Conservation (phyloP, 2,888 invertebrate genomes). For the Gasteruption jaculator region DNA sequence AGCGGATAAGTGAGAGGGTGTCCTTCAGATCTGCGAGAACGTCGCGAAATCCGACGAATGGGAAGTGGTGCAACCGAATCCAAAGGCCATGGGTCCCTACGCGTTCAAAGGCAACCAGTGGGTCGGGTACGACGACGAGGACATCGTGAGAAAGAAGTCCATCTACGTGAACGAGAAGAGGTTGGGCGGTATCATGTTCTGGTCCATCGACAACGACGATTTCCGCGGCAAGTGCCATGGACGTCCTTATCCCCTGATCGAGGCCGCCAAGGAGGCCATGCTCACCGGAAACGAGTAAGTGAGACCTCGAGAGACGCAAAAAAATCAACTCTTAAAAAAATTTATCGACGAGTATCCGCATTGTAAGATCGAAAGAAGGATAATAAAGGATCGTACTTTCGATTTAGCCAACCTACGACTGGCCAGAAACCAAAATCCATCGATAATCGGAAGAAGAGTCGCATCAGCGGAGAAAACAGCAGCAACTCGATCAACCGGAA, state of each 20-base stretch:
- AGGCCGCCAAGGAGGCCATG: constrained; percentile 82
- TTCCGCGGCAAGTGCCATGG: constrained; percentile 87
- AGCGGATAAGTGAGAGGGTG: no score
- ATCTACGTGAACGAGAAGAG: constrained; percentile 79
- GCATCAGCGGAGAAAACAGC: constrained; percentile 23
- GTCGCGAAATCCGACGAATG: constrained; percentile 71
- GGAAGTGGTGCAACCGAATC: constrained; percentile 78
- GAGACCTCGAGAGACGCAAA: no score
- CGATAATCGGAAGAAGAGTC: constrained; percentile 27
- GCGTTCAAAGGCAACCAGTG: constrained; percentile 85
- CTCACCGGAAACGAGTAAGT: constrained; percentile 63
- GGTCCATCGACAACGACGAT: constrained; percentile 93
- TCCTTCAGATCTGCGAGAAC: constrained; percentile 83
- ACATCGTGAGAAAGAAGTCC: constrained; percentile 77
- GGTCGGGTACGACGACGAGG: constrained; percentile 90
- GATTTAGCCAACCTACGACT: no score
- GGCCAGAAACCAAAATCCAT: constrained; percentile 26
- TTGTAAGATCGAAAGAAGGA: no score
- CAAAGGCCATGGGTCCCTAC: constrained; percentile 83
- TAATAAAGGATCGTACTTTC: no score
- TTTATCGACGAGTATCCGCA: no score
- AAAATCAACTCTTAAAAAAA: no score
- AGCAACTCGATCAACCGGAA: constrained; percentile 27
- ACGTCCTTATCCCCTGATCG: constrained; percentile 84
- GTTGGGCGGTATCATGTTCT: constrained; percentile 88